Evolutionary conservation across 2,888 invertebrate genomes (phyloP).

Genomic region (Nomada fabriciana): DNA sequence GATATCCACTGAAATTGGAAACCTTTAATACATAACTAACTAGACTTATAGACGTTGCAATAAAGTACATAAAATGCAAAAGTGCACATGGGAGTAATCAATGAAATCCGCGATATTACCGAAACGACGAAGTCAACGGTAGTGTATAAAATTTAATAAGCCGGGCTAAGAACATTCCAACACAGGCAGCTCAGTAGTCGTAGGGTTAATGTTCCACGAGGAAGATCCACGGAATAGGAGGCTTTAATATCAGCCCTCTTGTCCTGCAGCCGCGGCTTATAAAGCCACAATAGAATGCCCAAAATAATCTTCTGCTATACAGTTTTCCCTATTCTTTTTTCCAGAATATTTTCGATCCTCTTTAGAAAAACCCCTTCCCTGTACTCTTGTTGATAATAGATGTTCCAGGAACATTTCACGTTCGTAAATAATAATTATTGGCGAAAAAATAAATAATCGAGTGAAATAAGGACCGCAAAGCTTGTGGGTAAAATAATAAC

Average conservation of each 20-base stretch:
- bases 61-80: no score
- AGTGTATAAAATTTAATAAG: constrained; percentile 67
- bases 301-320: constrained; percentile 59
- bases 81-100: constrained; percentile 1
- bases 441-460: no score
- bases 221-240: constrained; percentile 57
- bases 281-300: constrained; percentile 61
- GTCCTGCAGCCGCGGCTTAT: constrained; percentile 49
- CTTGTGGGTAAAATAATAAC: no score
- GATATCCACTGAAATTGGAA: no score
- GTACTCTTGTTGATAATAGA: no score
- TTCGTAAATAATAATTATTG: no score
- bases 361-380: not conserved
- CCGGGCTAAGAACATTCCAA: constrained; percentile 56
- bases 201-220: constrained; percentile 55
- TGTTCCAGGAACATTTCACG: no score
- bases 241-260: constrained; percentile 66
- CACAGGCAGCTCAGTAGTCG: constrained; percentile 33
- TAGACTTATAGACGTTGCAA: no score
- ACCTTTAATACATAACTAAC: no score
- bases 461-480: no score
- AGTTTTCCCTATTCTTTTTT: constrained; percentile 6
- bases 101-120: constrained; percentile 24
- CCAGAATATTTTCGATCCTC: not conserved
- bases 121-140: constrained; percentile 23